Conservation (phyloP, 2,113 vertebrate genomes). For the Falcunculus frontatus region DNA sequence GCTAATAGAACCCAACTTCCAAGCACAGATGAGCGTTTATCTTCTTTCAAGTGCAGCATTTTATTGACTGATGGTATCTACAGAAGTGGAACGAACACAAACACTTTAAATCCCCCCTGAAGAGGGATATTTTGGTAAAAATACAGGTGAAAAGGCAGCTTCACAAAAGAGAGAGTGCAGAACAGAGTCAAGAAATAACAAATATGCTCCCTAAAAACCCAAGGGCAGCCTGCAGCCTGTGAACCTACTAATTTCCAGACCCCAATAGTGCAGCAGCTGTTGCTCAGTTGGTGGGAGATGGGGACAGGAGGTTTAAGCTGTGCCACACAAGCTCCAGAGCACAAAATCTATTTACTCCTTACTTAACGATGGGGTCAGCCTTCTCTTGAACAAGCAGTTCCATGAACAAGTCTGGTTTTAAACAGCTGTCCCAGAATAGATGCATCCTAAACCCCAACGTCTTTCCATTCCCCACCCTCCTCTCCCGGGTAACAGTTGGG, state of each 20-base stretch:
- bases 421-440: not conserved
- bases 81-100: not conserved
- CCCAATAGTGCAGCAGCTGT: not conserved
- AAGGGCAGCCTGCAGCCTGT: not conserved
- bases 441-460: not conserved
- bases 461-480: not conserved
- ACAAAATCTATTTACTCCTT: not conserved
- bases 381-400: not conserved
- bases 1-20: not conserved
- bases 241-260: not conserved
- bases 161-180: not conserved
- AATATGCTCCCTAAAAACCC: not conserved
- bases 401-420: not conserved
- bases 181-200: not conserved
- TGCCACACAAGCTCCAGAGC: not conserved
- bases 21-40: not conserved
- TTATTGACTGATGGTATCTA: not conserved
- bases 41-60: not conserved
- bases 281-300: not conserved
- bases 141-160: not conserved
- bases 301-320: not conserved
- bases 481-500: rapidly evolving
- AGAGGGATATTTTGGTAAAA: not conserved
- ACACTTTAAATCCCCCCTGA: not conserved
- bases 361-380: not conserved